Evolutionary conservation across 2,797 vertebrate species (phyloP).

Genomic region (Xenops minutus): DNA sequence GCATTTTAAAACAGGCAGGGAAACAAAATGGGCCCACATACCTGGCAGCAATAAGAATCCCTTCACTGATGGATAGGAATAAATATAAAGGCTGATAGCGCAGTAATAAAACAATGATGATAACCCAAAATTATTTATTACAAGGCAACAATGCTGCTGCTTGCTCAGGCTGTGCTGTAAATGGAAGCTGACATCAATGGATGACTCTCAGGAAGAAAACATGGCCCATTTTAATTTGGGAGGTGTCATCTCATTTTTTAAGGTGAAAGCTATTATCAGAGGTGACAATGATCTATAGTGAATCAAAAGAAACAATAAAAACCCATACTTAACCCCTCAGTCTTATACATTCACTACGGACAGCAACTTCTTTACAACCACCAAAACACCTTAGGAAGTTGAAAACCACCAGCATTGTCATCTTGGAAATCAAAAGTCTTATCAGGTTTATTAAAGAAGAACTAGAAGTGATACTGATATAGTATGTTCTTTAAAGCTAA

Average conservation of each 20-base stretch:
- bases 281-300: conserved; percentile 54
- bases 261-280: conserved; percentile 64
- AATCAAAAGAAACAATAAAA: conserved; percentile 64
- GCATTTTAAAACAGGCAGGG: conserved; percentile 28
- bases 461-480: neutral
- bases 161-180: conserved; percentile 41
- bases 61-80: conserved; percentile 63
- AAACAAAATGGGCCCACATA: conserved; percentile 13
- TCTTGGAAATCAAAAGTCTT: neutral
- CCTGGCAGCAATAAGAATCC: conserved; percentile 40
- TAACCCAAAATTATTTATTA: conserved; percentile 64
- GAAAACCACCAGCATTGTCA: neutral
- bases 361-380: neutral
- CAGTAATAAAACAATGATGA: conserved; percentile 56
- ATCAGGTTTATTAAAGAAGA: conserved; percentile 13
- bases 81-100: conserved; percentile 59
- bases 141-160: conserved; percentile 21
- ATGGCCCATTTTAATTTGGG: conserved; percentile 68
- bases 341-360: neutral
- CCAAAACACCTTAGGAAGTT: neutral
- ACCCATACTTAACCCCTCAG: conserved; percentile 18
- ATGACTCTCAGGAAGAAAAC: conserved; percentile 57
- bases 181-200: conserved; percentile 66
- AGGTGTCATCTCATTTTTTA: conserved; percentile 63
- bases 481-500: neutral